Evolutionary conservation across 2,113 vertebrate species (phyloP).

Genomic region (Callocephalon fimbriatum): DNA sequence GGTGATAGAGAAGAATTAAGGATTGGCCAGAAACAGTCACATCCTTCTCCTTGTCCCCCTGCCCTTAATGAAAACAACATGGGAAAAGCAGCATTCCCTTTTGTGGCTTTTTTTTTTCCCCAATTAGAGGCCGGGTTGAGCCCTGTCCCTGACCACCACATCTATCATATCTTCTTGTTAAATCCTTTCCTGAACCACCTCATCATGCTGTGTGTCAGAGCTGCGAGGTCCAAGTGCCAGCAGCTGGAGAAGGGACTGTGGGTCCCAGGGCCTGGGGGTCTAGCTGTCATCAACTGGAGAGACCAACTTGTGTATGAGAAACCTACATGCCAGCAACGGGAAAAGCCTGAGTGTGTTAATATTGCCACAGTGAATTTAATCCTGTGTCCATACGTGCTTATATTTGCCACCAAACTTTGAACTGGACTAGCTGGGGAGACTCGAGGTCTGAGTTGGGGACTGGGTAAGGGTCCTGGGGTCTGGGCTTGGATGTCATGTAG

Average conservation of each 20-base stretch:
- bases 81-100: neutral
- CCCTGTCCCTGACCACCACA: neutral
- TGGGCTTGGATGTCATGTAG: neutral
- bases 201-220: neutral
- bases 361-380: neutral
- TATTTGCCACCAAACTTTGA: neutral
- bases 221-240: neutral
- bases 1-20: neutral
- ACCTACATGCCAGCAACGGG: neutral
- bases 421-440: neutral
- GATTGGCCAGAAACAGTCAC: neutral
- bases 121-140: rapidly evolving
- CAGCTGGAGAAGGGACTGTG: neutral
- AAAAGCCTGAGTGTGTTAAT: neutral
- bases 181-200: neutral
- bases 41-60: neutral
- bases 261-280: neutral
- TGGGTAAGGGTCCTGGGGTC: neutral
- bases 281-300: neutral
- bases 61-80: neutral
- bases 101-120: neutral
- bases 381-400: rapidly evolving
- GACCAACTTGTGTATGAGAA: neutral
- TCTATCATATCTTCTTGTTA: neutral
- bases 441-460: neutral